A percentile compares a stretch with the other conserved stretches of the same genome.
phyloP scores from a whole-genome alignment of 2,888 invertebrate species.

The Himalopsyche tibetana region DNA sequence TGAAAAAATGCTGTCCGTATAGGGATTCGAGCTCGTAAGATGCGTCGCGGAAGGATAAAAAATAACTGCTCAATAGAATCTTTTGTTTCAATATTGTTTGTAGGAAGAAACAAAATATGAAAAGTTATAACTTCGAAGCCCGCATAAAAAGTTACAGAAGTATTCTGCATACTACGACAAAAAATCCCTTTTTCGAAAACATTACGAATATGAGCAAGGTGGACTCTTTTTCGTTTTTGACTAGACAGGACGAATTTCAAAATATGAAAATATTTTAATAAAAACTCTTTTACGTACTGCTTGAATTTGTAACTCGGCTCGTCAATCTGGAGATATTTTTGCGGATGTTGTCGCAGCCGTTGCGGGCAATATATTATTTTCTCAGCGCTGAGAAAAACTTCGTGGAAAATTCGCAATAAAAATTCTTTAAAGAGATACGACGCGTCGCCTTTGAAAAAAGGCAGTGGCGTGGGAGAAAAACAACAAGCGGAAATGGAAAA shows the following conservation, averaged over 20 bases:
- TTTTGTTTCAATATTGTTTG: too few species aligned
- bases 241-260: not conserved
- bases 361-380: constrained; percentile 10
- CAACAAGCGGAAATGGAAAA: too few species aligned
- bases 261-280: constrained; percentile 21
- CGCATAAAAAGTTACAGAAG: too few species aligned
- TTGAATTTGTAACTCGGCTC: not conserved
- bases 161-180: too few species aligned
- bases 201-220: not conserved
- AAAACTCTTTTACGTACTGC: not conserved
- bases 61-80: too few species aligned
- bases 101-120: too few species aligned
- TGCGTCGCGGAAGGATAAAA: too few species aligned
- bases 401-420: constrained; percentile 5
- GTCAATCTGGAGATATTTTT: constrained; percentile 20
- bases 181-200: not conserved
- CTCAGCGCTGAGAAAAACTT: not conserved
- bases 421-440: constrained; percentile 17
- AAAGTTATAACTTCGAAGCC: too few species aligned
- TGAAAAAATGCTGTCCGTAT: too few species aligned
- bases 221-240: not conserved
- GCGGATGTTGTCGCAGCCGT: constrained; percentile 20
- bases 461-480: not conserved
- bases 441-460: not conserved
- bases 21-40: too few species aligned